Evolutionary conservation across 2,113 vertebrate species (phyloP), one percentile per base, ranked within the genome.

Genomic region (Peucedramus taeniatus): DNA sequence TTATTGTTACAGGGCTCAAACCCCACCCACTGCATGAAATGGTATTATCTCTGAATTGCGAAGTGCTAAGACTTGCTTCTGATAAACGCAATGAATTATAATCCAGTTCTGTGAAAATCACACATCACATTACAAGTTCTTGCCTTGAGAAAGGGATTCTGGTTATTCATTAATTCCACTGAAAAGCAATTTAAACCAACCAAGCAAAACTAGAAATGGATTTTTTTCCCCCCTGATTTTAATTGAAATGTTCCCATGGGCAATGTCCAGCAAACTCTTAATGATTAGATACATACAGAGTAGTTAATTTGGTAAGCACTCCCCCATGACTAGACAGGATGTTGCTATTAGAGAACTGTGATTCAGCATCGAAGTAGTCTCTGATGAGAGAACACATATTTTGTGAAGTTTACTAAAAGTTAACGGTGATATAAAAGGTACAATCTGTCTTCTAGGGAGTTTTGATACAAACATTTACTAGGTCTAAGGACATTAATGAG

Each of bases 251-350:
- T 5, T 74, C 9, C 30, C 7, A 54, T 44, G 17, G n/a, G 76
- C 35, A 64, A 69, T 31, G 27, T 65, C 40, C 35, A 88, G 12
- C 12, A 85, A 86, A 75, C 11, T 63, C 8, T 61, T 40, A 40
- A 70, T 66, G 40, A 84, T 68, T 19, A 86, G n/a, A 75, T 22
- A 51, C 14, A 35, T 40, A 61, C 4, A 60, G 37, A 63, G 23
- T 7, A 83, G 30, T 57, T 47, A 7, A 49, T 72, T 64, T 61
- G 15, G 59, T 90, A 65, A 95, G 83, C 54, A 91, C 31, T 86
- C 40, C 57, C 17, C 39, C 56, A 42, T 95, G 89, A 90, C 75
- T 93, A 47, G 39, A 76, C 92, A 96, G 94, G 94, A 96, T 91
- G 60, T 94, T 87, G 68, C 37, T 84, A 2, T 30, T 66, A 77